These are phyloP conservation scores for Eupithecia exiguata DNA, from an alignment of 2,888 invertebrate species.

Conservation along the genomic window DNA sequence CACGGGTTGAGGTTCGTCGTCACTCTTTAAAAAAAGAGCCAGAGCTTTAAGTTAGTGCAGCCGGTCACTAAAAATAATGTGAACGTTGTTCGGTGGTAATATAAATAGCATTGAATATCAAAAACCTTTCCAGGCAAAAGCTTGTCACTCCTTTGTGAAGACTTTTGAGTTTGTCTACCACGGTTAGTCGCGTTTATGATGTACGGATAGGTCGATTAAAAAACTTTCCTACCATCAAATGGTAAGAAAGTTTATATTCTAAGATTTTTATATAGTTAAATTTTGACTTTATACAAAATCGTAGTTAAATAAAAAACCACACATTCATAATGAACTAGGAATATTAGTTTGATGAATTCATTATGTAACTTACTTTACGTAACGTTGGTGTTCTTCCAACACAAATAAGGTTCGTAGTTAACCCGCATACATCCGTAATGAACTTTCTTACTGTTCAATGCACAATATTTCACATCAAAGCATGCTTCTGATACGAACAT, in stretches of 20 bases:
- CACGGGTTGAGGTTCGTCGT: slow-evolving; percentile 52
- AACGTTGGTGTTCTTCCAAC: too few species aligned
- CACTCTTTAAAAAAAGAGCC: slow-evolving; percentile 51
- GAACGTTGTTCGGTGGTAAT: neutral
- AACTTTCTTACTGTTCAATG: neutral
- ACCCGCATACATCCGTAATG: too few species aligned
- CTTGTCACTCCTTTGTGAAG: neutral
- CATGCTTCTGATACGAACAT: neutral
- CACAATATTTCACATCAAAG: neutral
- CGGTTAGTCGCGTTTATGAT: neutral
- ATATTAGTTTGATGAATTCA: too few species aligned
- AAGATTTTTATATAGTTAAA: too few species aligned
- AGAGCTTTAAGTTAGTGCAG: slow-evolving; percentile 23
- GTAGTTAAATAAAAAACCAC: too few species aligned
- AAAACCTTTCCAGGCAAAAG: neutral
- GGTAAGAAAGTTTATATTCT: too few species aligned
- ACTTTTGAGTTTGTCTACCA: neutral
- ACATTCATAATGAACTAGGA: too few species aligned
- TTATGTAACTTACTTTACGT: too few species aligned
- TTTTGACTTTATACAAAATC: too few species aligned
- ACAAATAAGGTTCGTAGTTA: too few species aligned
- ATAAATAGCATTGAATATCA: neutral
- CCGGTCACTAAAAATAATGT: neutral
- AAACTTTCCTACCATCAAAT: too few species aligned
- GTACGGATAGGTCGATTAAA: too few species aligned